These are phyloP conservation scores for Stichodactyla helianthus DNA, from an alignment of 64 coral and sea anemone genomes.

Conservation along the genomic window DNA sequence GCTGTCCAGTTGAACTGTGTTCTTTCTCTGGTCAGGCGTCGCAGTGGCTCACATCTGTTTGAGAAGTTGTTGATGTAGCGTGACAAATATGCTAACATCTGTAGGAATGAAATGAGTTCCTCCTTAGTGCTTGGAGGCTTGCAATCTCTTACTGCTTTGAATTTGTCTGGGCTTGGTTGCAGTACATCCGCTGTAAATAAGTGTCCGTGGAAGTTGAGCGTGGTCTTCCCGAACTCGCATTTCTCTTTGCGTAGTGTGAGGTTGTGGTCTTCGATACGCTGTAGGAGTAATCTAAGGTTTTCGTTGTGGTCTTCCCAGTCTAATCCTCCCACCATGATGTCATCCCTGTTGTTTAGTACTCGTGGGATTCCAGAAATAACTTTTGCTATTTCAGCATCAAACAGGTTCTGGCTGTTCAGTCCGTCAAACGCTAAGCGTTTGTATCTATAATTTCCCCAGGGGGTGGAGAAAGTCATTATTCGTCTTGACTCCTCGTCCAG, in stretches of 20 bases:
- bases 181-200: slow-evolving; percentile 33
- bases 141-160: slow-evolving; percentile 36
- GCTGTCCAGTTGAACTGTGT: slow-evolving; percentile 38
- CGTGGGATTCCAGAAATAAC: slow-evolving; percentile 34
- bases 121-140: slow-evolving; percentile 27
- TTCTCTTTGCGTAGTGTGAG: slow-evolving; percentile 28
- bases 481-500: too few species aligned
- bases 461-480: too few species aligned
- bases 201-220: slow-evolving; percentile 49
- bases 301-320: slow-evolving; percentile 47
- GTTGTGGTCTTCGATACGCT: slow-evolving; percentile 31
- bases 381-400: too few species aligned
- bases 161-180: slow-evolving; percentile 30
- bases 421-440: too few species aligned
- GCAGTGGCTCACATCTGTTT: slow-evolving; percentile 41
- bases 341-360: slow-evolving; percentile 43
- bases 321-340: slow-evolving; percentile 47
- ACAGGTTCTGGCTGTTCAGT: too few species aligned
- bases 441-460: too few species aligned
- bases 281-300: slow-evolving; percentile 15
- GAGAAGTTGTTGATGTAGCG: slow-evolving; percentile 47
- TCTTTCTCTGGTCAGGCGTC: slow-evolving; percentile 15
- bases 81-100: slow-evolving; percentile 70
- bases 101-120: slow-evolving; percentile 47
- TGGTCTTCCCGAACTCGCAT: slow-evolving; percentile 30